These are phyloP conservation scores for Diorhabda sublineata DNA, from an alignment of 1,140 invertebrate genomes.

Conservation along the genomic window DNA sequence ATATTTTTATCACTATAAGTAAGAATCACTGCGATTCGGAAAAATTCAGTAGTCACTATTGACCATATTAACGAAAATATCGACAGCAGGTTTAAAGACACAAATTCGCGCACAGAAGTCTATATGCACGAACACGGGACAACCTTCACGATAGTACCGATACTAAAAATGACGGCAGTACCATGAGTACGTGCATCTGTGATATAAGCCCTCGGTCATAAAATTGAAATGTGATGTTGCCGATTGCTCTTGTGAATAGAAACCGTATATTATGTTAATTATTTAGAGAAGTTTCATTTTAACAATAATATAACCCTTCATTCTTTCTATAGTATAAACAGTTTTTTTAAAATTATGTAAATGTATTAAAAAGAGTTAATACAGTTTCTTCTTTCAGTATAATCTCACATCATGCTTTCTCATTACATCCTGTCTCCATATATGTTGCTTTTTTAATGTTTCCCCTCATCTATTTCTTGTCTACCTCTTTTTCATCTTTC, in stretches of 20 bases:
- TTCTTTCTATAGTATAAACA: neutral
- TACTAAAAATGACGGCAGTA: neutral
- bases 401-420: too few relatives aligned
- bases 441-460: too few relatives aligned
- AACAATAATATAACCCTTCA: neutral
- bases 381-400: too few relatives aligned
- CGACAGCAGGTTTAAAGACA: neutral
- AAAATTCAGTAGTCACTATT: neutral
- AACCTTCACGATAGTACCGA: neutral
- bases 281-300: neutral
- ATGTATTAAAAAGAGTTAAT: too few relatives aligned
- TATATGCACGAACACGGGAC: neutral
- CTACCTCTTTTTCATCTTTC: too few relatives aligned
- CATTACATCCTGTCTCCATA: too few relatives aligned
- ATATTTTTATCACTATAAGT: neutral
- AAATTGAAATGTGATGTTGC: neutral
- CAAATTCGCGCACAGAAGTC: constrained; percentile 1
- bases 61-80: neutral
- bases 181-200: neutral
- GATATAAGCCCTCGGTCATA: neutral
- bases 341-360: too few relatives aligned
- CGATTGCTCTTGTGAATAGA: neutral
- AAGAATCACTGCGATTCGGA: neutral
- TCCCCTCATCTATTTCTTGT: too few relatives aligned
- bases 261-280: neutral